Percentiles rank a stretch among this genome's conserved stretches.
These are phyloP conservation scores for Archips xylosteana DNA, from an alignment of 2,888 invertebrate genomes.

Conservation along the genomic window DNA sequence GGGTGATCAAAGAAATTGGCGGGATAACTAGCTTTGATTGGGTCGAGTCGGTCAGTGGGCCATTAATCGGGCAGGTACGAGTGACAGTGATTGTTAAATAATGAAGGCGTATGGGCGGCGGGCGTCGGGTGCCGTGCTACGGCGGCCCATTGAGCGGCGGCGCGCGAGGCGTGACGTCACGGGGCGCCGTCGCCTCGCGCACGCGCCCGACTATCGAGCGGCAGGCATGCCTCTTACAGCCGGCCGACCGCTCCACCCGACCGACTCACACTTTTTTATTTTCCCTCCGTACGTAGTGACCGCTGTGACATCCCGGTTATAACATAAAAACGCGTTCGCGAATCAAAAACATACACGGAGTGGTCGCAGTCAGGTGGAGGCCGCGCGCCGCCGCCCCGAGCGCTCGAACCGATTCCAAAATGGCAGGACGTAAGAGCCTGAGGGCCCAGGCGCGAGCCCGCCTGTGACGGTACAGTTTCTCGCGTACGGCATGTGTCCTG, in stretches of 20 bases:
- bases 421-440: conserved; percentile 70
- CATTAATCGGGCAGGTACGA: conserved; percentile 54
- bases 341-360: conserved; percentile 45
- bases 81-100: conserved; percentile 53
- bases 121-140: conserved; percentile 52
- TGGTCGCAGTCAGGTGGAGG: conserved; percentile 16
- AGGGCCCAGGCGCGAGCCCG: conserved; percentile 63
- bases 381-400: conserved; percentile 52
- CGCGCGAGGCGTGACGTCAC: conserved; percentile 77
- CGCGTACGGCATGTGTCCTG: conserved; percentile 70
- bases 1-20: conserved; percentile 22
- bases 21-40: conserved; percentile 28
- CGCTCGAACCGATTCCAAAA: conserved; percentile 67
- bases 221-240: conserved; percentile 81
- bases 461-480: conserved; percentile 63
- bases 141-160: conserved; percentile 66
- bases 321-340: conserved; percentile 56
- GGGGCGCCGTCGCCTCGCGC: conserved; percentile 68
- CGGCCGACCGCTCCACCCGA: conserved; percentile 77
- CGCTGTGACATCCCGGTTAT: conserved; percentile 62
- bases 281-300: conserved; percentile 71
- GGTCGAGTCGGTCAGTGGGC: conserved; percentile 41
- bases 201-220: conserved; percentile 82
- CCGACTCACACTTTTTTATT: conserved; percentile 77
- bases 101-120: conserved; percentile 43